Percentiles rank a stretch among this genome's conserved stretches.
Evolutionary conservation across 2,888 invertebrate species (phyloP).

Genomic region (Buathra laborator): DNA sequence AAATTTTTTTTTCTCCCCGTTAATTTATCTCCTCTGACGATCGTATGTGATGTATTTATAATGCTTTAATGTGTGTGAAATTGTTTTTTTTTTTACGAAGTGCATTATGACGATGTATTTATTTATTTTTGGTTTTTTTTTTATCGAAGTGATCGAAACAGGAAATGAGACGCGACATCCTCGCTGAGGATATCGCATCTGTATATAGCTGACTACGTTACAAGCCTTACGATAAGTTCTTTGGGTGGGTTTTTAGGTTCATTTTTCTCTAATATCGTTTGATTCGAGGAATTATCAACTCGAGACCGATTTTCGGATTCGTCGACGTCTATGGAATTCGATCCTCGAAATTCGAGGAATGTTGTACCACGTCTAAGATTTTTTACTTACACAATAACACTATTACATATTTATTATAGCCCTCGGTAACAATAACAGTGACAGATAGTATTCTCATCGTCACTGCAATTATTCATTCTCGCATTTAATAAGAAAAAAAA

Average conservation of each 20-base stretch:
- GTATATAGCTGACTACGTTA: conserved; percentile 50
- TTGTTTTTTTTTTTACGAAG: conserved; percentile 31
- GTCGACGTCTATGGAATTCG: conserved; percentile 16
- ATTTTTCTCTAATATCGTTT: conserved; percentile 20
- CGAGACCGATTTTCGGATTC: conserved; percentile 21
- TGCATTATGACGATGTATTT: conserved; percentile 49
- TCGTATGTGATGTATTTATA: conserved; percentile 13
- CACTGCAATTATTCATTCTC: conserved; percentile 34
- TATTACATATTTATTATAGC: conserved; percentile 54
- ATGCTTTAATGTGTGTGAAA: conserved; percentile 32
- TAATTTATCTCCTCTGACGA: not conserved
- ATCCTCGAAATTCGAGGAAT: conserved; percentile 18
- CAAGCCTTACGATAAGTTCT: conserved; percentile 38
- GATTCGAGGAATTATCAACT: conserved; percentile 21
- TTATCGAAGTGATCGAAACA: conserved; percentile 53
- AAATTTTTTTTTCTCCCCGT: conserved; percentile 20
- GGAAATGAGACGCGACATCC: conserved; percentile 26
- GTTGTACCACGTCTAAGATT: conserved; percentile 32
- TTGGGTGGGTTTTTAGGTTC: not conserved
- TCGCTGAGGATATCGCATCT: conserved; percentile 31
- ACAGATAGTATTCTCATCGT: conserved; percentile 45
- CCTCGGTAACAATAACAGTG: conserved; percentile 51
- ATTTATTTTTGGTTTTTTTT: not conserved
- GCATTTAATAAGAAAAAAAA: conserved; percentile 6
- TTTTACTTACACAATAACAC: conserved; percentile 41